These are phyloP conservation scores for Drosophila repletoides DNA, from an alignment of 1,140 invertebrate genomes.

Conservation along the genomic window DNA sequence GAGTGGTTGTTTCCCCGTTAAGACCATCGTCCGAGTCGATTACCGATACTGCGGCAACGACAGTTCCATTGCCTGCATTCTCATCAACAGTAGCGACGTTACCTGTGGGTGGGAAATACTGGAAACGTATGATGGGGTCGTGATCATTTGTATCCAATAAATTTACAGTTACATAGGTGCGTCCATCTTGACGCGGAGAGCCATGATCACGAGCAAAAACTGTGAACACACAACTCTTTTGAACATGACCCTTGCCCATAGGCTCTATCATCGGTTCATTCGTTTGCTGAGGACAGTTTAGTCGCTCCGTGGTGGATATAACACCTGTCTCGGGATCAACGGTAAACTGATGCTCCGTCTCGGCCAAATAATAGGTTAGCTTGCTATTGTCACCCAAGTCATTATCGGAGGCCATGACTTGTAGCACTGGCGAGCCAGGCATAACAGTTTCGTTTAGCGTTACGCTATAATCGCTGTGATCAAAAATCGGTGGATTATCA, in stretches of 20 bases:
- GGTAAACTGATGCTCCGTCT: constrained; percentile 92
- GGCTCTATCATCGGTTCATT: constrained; percentile 46
- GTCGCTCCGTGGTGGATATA: constrained; percentile 90
- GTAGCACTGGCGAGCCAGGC: constrained; percentile 92
- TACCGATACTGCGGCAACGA: constrained; percentile 96
- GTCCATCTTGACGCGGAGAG: constrained; percentile 92
- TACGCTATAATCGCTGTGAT: constrained; percentile 95
- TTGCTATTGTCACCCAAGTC: constrained; percentile 96
- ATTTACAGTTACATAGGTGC: constrained; percentile 97
- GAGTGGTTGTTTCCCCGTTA: constrained; percentile 93
- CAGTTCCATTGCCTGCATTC: constrained; percentile 93
- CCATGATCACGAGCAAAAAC: constrained; percentile 97
- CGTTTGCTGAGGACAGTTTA: constrained; percentile 87
- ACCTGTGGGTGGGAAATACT: constrained; percentile 92
- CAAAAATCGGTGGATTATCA: constrained; percentile 96
- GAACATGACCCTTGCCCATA: constrained; percentile 83
- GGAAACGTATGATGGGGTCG: constrained; percentile 95
- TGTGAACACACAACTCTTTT: constrained; percentile 95
- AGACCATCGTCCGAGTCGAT: constrained; percentile 94
- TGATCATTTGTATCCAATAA: constrained; percentile 97
- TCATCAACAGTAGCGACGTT: constrained; percentile 95
- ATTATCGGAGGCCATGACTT: constrained; percentile 95
- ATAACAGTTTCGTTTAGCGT: constrained; percentile 95
- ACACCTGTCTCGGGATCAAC: constrained; percentile 94
- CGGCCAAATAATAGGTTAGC: constrained; percentile 94